Base-by-base conservation (phyloP, 2,888 invertebrate genomes). In the Isotomurus palustris region DNA sequence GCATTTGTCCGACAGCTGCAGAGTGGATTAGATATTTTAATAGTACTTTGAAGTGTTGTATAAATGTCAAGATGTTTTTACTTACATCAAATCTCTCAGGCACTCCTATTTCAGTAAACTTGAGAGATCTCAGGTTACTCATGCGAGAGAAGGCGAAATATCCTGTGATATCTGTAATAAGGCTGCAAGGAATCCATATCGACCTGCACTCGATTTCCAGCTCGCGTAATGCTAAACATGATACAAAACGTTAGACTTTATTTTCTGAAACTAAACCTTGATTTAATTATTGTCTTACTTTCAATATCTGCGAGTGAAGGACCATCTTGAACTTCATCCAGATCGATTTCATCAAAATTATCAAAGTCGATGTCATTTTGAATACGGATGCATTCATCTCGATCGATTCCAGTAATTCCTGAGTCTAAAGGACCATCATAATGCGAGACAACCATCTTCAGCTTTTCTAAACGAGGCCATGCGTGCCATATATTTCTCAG, bases 161-260 rank as follows among this genome's bases (percentile, higher is more conserved):
- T n/a, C 64, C 68, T 2, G 66, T 59, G 8, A 68, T 52, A 47
- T 68, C 66, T 5, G 68, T 68, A 21, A 68, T 58, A n/a, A 60
- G 22, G 17, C 58, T 52, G 6, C 56, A 60, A 6, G 60, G 62
- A 21, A 58, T 56, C 62, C 62, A 62, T 49, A 62, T 59, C 6
- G 62, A 56, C 21, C 62, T 53, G 28, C 59, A 59, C 44, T 62
- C 62, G 4, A 62, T 44, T 53, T 62, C 58, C 12, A 62, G 27
- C 0, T 51, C 43, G 6, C 53, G 52, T 3, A 64, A 38, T 43
- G n/a, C 64, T 64, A 27, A 47, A 17, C 12, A 24, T 8, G 8
- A 12, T 22, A 8, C 8, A 41, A 41, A 19, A 17, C 17, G 17
- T 41, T 19, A 41, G n/a, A 17, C 12, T 24, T 43, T 43, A 4